A percentile compares a stretch with the other conserved stretches of the same genome.
phyloP scores from a whole-genome alignment of 1,140 invertebrate species.

The Cotesia glomerata region DNA sequence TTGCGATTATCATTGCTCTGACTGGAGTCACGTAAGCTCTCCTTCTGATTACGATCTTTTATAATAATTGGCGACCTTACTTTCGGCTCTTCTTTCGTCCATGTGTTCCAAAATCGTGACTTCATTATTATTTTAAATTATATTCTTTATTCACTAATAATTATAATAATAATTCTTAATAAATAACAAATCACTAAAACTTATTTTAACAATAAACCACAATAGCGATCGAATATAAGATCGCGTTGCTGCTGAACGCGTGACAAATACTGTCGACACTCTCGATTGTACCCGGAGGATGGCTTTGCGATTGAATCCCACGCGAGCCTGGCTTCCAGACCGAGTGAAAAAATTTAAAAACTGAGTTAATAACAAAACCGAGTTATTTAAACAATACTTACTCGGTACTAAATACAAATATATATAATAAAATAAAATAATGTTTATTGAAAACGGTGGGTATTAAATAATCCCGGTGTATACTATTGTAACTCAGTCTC shows the following conservation, averaged over 20 bases:
- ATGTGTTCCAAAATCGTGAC: conserved; percentile 46
- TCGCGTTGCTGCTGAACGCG: neutral
- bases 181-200: neutral
- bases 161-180: neutral
- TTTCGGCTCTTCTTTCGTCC: conserved; percentile 27
- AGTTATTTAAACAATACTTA: neutral
- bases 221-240: neutral
- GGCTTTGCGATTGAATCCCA: neutral
- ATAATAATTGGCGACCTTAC: conserved; percentile 20
- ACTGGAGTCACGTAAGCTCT: neutral
- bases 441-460: neutral
- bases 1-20: neutral
- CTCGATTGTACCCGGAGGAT: neutral
- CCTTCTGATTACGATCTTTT: neutral
- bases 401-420: neutral
- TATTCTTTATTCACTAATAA: neutral
- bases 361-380: neutral
- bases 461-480: neutral
- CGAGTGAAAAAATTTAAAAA: neutral
- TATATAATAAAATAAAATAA: neutral
- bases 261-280: conserved; percentile 7
- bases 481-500: neutral
- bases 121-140: conserved; percentile 42
- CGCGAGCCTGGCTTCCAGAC: neutral
- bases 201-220: neutral